Evolutionary conservation across 2,797 vertebrate genomes (phyloP).

Genomic region (Sebastes oblongus): DNA sequence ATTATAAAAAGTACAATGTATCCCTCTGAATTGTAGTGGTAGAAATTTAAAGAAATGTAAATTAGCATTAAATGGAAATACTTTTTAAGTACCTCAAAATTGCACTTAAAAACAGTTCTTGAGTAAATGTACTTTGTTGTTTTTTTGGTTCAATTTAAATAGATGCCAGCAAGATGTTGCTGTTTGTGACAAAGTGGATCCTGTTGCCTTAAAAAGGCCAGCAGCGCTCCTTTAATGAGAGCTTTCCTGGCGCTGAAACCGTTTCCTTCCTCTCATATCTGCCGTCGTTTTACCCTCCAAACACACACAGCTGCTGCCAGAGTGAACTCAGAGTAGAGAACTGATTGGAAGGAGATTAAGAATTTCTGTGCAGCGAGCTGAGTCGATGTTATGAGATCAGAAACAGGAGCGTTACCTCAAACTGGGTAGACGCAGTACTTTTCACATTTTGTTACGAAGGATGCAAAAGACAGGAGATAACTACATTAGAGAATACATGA

Average conservation of each 20-base stretch:
- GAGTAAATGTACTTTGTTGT: not conserved
- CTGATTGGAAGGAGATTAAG: not conserved
- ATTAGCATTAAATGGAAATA: not conserved
- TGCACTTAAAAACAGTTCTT: not conserved
- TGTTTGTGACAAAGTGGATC: not conserved
- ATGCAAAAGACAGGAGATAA: not conserved
- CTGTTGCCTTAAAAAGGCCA: not conserved
- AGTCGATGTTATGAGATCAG: not conserved
- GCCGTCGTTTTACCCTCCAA: not conserved
- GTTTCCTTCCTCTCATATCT: constrained; percentile 60
- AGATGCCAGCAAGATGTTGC: not conserved
- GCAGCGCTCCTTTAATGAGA: constrained; percentile 23
- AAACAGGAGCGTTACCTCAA: not conserved
- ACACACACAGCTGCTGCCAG: not conserved
- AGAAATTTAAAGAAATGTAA: not conserved
- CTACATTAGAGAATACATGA: not conserved
- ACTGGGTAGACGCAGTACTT: too few species aligned
- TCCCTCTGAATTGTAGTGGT: not conserved
- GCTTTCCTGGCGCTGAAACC: constrained; percentile 35
- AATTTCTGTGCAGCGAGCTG: not conserved
- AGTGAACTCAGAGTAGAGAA: not conserved
- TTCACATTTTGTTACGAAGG: not conserved
- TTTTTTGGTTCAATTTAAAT: not conserved
- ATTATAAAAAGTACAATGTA: not conserved
- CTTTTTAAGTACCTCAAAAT: not conserved